These are phyloP conservation scores for Artemia sinica DNA, from an alignment of 2,888 invertebrate species.

Conservation along the genomic window DNA sequence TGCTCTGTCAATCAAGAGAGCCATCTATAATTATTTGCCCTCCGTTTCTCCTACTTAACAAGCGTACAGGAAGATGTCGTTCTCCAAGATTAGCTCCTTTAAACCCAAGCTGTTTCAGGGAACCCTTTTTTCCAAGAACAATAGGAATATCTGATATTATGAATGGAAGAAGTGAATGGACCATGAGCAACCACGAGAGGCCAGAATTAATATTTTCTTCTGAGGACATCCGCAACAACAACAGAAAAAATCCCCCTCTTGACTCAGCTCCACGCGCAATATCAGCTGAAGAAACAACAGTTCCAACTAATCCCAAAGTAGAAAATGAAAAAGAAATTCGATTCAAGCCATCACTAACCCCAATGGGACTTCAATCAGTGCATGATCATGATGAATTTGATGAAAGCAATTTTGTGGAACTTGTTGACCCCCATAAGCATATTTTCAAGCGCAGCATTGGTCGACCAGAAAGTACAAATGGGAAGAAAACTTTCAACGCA, in stretches of 20 bases:
- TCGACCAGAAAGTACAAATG: no score
- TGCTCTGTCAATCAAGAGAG: not conserved
- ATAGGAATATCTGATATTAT: not conserved
- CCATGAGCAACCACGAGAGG: not conserved
- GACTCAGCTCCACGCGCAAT: not conserved
- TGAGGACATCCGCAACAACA: not conserved
- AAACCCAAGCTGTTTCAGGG: not conserved
- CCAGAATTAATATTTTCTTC: not conserved
- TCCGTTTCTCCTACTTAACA: not conserved
- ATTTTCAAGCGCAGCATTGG: constrained; percentile 3
- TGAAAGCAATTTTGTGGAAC: constrained; percentile 9
- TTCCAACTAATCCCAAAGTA: not conserved
- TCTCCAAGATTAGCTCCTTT: not conserved
- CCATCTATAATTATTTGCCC: not conserved
- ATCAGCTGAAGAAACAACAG: not conserved
- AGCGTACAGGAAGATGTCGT: constrained; percentile 8
- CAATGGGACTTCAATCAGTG: not conserved
- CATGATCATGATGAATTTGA: constrained; percentile 8
- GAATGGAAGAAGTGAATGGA: not conserved
- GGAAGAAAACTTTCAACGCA: no score
- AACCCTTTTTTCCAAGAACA: not conserved
- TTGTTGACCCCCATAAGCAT: not conserved
- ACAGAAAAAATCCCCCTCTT: not conserved
- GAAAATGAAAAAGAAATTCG: not conserved
- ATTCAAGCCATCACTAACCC: not conserved